Percentiles rank a stretch among this genome's conserved stretches.
These are phyloP conservation scores for Bradypodion ventrale DNA, from an alignment of 2,797 vertebrate genomes.

Conservation along the genomic window DNA sequence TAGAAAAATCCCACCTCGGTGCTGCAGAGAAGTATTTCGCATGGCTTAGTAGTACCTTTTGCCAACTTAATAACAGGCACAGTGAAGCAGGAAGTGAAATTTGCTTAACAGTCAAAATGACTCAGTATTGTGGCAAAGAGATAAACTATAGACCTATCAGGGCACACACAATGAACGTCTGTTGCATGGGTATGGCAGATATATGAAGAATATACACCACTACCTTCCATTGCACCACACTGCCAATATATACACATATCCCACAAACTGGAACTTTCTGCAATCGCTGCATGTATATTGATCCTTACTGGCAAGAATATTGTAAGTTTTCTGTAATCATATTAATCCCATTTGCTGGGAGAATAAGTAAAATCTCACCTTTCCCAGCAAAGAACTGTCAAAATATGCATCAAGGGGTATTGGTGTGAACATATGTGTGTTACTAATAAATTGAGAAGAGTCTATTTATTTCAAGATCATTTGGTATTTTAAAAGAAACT, in stretches of 20 bases:
- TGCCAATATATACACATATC: neutral
- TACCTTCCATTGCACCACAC: neutral
- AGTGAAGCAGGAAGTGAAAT: neutral
- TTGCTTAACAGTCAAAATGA: neutral
- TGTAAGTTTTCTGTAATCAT: neutral
- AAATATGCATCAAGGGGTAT: neutral
- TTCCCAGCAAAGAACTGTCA: neutral
- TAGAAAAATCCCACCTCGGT: conserved; percentile 7
- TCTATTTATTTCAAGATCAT: conserved; percentile 25
- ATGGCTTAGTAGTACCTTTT: neutral
- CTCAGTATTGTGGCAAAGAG: conserved; percentile 15
- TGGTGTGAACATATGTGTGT: neutral
- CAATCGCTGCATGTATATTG: neutral
- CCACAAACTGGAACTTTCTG: neutral
- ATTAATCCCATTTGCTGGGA: neutral
- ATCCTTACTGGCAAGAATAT: neutral
- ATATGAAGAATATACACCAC: neutral
- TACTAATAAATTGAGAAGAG: conserved; percentile 36
- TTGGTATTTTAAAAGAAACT: conserved; percentile 13
- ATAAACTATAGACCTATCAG: neutral
- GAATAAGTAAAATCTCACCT: neutral
- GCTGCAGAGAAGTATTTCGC: conserved; percentile 29
- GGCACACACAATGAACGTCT: neutral
- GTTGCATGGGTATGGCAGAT: neutral
- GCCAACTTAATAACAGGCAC: conserved; percentile 15